phyloP scores from a whole-genome alignment of 30 jellyfish, hydroid and myxozoan genomes.

The Rhopilema esculentum region DNA sequence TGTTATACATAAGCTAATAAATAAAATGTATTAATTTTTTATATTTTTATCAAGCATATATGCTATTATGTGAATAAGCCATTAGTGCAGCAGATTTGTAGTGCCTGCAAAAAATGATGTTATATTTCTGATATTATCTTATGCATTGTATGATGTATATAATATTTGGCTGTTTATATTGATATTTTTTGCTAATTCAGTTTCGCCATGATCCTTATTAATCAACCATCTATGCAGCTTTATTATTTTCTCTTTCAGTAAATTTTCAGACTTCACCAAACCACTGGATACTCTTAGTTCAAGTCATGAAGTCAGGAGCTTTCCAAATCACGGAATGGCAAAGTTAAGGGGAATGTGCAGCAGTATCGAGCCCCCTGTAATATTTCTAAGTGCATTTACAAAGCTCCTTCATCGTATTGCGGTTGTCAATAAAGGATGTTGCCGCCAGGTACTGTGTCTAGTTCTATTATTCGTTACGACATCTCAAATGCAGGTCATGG shows the following conservation, averaged over 20 bases:
- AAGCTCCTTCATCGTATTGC: slow-evolving; percentile 33
- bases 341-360: slow-evolving; percentile 21
- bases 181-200: no score
- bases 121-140: no score
- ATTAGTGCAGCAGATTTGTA: no score
- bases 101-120: no score
- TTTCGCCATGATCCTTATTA: background rate
- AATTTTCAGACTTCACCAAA: background rate
- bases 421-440: slow-evolving; percentile 22
- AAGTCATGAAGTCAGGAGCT: background rate
- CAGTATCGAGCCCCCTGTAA: slow-evolving; percentile 1
- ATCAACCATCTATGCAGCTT: background rate
- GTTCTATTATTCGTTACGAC: no score
- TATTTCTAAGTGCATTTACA: slow-evolving; percentile 19
- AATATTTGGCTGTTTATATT: no score
- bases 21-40: no score
- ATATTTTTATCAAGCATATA: no score
- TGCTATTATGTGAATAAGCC: no score
- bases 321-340: slow-evolving; percentile 44
- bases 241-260: background rate
- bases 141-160: no score
- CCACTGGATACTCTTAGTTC: background rate
- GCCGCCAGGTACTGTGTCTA: background rate
- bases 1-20: no score
- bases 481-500: no score